Evolutionary conservation across 2,888 invertebrate species (phyloP), one percentile per base, ranked within the genome.

Genomic region (Cynaeus angustus): DNA sequence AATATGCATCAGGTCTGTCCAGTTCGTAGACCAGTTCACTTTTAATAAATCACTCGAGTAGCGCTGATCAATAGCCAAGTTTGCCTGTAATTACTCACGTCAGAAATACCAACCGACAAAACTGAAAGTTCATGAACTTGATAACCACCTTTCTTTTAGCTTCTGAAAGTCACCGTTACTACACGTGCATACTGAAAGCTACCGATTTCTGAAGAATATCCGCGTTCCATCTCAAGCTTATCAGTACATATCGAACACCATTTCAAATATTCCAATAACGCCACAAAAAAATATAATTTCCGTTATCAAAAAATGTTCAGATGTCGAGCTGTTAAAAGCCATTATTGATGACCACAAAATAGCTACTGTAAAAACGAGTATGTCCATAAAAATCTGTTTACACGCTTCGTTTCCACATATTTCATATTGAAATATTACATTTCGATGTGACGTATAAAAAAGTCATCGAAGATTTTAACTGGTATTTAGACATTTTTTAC

Each of bases 41-140:
- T 76, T 75, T 72, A 75, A 76, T 76, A 76, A 76, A 76, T 76
- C 75, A 76, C 73, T 74, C 68, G 26, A 21, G 45, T 65, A 50
- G 33, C n/a, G 14, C 62, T 71, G 74, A 72, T 74, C 74, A 74
- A 74, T 74, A 67, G 59, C 28, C 70, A 41, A 71, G 68, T 74
- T 69, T 71, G 71, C 66, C 61, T 62, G 66, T 74, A 72, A 74
- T 74, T 74, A 74, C 64, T 59, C 59, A 67, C 52, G 58, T 59
- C 50, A 58, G 43, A 52, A 67, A 56, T 52, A 67, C 58, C 33
- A 16, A 33, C 59, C 52, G 52, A 67, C 43, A 52, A 59, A 59
- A 58, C 33, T 21, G 9, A 45, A 65, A 55, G 64, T 38, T 64
- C 52, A 26, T 61, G 48, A 61, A 61, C 61, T 61, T 61, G 37